Evolutionary conservation across 2,888 invertebrate genomes (phyloP).

Genomic region (Morpho achilles): DNA sequence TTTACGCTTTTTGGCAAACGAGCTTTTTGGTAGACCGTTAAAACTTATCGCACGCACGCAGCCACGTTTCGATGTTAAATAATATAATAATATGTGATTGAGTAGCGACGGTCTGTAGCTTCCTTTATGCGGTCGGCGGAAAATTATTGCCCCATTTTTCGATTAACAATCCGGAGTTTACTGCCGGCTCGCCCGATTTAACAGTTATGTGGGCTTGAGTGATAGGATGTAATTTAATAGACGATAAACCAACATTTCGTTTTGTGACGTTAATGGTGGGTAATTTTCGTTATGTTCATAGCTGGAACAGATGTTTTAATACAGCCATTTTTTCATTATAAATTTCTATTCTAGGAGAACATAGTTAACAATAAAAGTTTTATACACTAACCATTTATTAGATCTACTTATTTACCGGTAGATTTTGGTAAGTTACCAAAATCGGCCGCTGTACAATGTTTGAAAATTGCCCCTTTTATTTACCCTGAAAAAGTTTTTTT

Average conservation of each 20-base stretch:
- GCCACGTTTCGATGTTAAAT: constrained; percentile 21
- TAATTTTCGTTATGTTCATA: no score
- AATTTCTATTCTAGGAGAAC: no score
- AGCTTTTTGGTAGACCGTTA: constrained; percentile 25
- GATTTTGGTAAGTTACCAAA: no score
- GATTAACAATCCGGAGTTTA: constrained; percentile 14
- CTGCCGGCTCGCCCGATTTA: constrained; percentile 7
- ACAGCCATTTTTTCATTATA: no score
- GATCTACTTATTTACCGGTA: no score
- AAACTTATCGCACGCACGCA: constrained; percentile 27
- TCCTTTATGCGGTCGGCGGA: constrained; percentile 18
- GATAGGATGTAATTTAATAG: background rate
- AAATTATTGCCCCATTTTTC: constrained; percentile 17
- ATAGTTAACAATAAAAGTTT: no score
- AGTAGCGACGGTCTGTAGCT: constrained; percentile 14
- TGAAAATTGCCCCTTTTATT: no score
- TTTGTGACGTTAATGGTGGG: background rate
- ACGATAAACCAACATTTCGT: background rate
- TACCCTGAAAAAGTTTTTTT: no score
- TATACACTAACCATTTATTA: no score
- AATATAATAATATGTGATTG: constrained; percentile 21
- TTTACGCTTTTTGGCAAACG: constrained; percentile 26
- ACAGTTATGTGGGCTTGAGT: constrained; percentile 6
- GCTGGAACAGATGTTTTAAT: no score
- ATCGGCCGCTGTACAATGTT: no score